Evolutionary conservation across 2,113 vertebrate genomes (phyloP).

Genomic region (Catharus bicknelli): DNA sequence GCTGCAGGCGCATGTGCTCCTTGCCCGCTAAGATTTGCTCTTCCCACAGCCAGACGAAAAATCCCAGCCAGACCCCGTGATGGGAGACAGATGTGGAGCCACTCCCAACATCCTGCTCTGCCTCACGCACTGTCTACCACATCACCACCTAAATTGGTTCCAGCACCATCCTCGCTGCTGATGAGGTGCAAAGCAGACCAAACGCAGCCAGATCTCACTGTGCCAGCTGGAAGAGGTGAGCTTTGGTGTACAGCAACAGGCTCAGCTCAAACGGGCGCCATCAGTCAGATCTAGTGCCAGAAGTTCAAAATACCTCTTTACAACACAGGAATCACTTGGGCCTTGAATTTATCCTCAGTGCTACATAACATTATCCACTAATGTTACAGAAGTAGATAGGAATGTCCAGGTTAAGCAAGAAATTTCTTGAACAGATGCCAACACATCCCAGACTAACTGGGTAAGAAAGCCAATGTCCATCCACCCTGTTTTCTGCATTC

Average conservation of each 20-base stretch:
- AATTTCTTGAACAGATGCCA: not conserved
- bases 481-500: not conserved
- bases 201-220: not conserved
- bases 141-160: conserved; percentile 57
- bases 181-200: conserved; percentile 38
- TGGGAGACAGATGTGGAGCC: conserved; percentile 44
- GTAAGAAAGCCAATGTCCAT: not conserved
- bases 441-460: not conserved
- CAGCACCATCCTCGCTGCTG: conserved; percentile 41
- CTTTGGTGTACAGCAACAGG: not conserved
- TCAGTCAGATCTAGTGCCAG: not conserved
- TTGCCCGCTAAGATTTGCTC: not conserved
- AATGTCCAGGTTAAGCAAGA: conserved; percentile 30
- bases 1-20: not conserved
- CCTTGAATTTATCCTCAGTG: not conserved
- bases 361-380: not conserved
- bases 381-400: not conserved
- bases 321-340: not conserved
- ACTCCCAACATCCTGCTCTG: conserved; percentile 56
- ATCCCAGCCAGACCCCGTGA: not conserved
- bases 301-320: conserved; percentile 27
- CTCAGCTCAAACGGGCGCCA: not conserved
- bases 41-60: not conserved
- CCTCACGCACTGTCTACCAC: conserved; percentile 50
- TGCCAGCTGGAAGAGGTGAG: conserved; percentile 64